Conservation (phyloP, 2,888 invertebrate species). For the Calameuta filiformis region DNA sequence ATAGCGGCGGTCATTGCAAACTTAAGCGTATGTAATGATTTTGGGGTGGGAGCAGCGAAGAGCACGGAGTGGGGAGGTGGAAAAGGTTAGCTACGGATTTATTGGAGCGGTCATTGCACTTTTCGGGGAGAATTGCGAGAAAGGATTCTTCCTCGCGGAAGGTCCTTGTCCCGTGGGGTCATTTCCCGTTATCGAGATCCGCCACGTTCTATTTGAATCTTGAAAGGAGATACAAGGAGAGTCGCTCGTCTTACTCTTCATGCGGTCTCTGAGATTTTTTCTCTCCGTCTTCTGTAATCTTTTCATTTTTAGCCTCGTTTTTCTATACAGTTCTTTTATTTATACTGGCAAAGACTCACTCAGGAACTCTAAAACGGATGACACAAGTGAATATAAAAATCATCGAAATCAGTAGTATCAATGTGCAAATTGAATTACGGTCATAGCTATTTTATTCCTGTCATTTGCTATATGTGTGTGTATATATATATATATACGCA, state of each 20-base stretch:
- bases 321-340: background rate
- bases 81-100: constrained; percentile 45
- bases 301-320: background rate
- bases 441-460: background rate
- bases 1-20: constrained; percentile 50
- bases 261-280: background rate
- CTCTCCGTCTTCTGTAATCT: background rate
- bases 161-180: background rate
- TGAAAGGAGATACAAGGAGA: background rate
- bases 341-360: background rate
- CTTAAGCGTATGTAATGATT: constrained; percentile 54
- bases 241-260: background rate
- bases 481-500: too few relatives aligned
- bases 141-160: background rate
- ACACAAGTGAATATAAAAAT: background rate
- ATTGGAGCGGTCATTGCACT: constrained; percentile 65
- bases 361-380: background rate
- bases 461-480: background rate
- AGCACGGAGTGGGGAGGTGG: constrained; percentile 2
- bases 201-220: background rate
- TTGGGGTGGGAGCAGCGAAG: constrained; percentile 39
- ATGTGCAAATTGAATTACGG: background rate
- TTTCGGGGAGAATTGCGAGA: constrained; percentile 26
- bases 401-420: background rate
- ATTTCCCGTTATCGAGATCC: background rate